Base-by-base conservation (phyloP, 2,797 vertebrate species). In the Pangasius sanitwongsei region DNA sequence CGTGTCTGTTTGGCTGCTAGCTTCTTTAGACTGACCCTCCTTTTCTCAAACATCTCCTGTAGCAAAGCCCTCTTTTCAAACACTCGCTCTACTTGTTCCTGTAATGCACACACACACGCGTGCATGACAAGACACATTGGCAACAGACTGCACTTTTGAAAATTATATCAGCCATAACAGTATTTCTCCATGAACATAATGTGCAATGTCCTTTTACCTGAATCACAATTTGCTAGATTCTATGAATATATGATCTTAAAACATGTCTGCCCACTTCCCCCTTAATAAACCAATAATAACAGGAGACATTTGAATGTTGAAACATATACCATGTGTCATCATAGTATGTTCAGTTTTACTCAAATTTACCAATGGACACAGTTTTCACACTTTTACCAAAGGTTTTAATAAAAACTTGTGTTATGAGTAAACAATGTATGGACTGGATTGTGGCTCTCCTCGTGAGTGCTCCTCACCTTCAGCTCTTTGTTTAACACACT, bases 1-100 rank as follows among this genome's bases (percentile, higher is more conserved):
- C 99, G 96, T 0, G 96, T 98, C 94, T 99, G 99, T 94, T 98
- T 99, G 92, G 98, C 97, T 9, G 99, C 98, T 44, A 99, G 95
- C 93, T 99, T 99, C 95, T 97, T 98, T 88, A 99, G 96, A 94
- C 99, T 99, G 69, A 97, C 92, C 93, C 96, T 96, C 78, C 99
- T 95, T 94, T 98, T 98, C 86, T 98, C 97, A 94, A 99, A 99
- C 98, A 99, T 99, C 94, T 99, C 98, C 94, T 98, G 97, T 95
- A 97, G 97, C 63, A 97, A 97, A 69, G 92, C 92, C 89, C 98
- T 98, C 94, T 99, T 99, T 95, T 97, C 97, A 93, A 97, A 97
- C 91, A 97, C 96, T 89, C 96, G 98, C 91, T 97, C 96, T 89
- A 99, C 96, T 31, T 97, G 98, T 5, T 98, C 97, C 99, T 99